phyloP scores from a whole-genome alignment of 2,888 invertebrate species.

The Heliconius hortense region DNA sequence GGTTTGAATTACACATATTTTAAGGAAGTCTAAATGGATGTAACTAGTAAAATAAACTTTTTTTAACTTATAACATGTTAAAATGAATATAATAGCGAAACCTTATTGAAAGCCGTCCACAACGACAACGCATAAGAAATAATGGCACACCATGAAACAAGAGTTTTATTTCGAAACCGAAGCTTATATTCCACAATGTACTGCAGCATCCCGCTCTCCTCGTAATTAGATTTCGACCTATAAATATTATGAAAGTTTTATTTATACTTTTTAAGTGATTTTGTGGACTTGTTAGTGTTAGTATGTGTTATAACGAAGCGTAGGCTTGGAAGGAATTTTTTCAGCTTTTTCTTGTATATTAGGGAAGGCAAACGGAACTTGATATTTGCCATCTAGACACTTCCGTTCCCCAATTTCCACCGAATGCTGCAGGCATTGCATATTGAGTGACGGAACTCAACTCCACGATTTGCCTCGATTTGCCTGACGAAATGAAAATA shows the following conservation, averaged over 20 bases:
- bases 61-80: too few relatives aligned
- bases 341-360: too few relatives aligned
- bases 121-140: conserved; percentile 41
- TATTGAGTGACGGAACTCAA: too few relatives aligned
- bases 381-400: too few relatives aligned
- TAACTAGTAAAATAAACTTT: too few relatives aligned
- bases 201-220: conserved; percentile 24
- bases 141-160: conserved; percentile 42
- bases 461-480: too few relatives aligned
- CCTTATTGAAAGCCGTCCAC: conserved; percentile 29
- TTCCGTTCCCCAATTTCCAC: too few relatives aligned
- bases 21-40: too few relatives aligned
- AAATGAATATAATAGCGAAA: not conserved
- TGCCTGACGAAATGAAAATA: too few relatives aligned
- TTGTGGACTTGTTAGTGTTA: not conserved
- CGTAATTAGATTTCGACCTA: conserved; percentile 28
- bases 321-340: too few relatives aligned
- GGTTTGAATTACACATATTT: not conserved
- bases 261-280: not conserved
- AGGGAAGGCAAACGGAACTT: too few relatives aligned
- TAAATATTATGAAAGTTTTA: conserved; percentile 25
- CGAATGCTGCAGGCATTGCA: too few relatives aligned
- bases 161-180: conserved; percentile 42
- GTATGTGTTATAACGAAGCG: not conserved
- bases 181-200: conserved; percentile 35